A percentile compares a stretch with the other conserved stretches of the same genome.
Evolutionary conservation across 2,888 invertebrate species (phyloP).

Genomic region (Sinodicranocentrus sp.): DNA sequence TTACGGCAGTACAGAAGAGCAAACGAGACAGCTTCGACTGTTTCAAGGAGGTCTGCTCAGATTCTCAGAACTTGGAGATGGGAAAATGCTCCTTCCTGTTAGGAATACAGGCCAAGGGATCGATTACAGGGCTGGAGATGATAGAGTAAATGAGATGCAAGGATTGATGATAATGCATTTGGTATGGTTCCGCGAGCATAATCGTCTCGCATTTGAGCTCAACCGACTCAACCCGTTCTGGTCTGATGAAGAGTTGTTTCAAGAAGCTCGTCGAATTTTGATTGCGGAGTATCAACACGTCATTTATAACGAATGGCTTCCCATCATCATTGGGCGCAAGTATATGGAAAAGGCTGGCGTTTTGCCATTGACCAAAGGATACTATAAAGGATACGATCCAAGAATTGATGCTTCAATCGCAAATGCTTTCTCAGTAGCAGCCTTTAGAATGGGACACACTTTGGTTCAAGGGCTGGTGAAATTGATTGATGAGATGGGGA

Average conservation of each 20-base stretch:
- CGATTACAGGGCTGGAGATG: constrained; percentile 74
- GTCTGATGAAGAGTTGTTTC: constrained; percentile 73
- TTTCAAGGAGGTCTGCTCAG: constrained; percentile 82
- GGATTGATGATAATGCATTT: constrained; percentile 72
- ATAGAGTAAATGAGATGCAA: constrained; percentile 74
- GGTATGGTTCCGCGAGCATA: constrained; percentile 75
- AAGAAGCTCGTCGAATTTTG: constrained; percentile 69
- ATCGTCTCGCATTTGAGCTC: constrained; percentile 70
- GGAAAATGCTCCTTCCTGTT: constrained; percentile 66
- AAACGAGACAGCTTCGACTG: constrained; percentile 84
- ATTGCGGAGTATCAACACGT: constrained; percentile 75
- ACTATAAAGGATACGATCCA: constrained; percentile 77
- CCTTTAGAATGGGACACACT: constrained; percentile 77
- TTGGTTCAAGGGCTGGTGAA: constrained; percentile 67
- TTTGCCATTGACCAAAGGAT: constrained; percentile 76
- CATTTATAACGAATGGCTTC: constrained; percentile 75
- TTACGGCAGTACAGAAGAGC: constrained; percentile 86
- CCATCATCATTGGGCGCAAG: constrained; percentile 72
- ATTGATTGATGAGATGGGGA: constrained; percentile 68
- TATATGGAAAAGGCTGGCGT: constrained; percentile 76
- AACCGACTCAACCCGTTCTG: constrained; percentile 68
- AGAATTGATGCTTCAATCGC: constrained; percentile 77
- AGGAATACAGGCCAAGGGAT: constrained; percentile 78
- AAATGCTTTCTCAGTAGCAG: constrained; percentile 78
- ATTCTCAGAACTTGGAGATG: constrained; percentile 61